Conservation (phyloP, 2,113 vertebrate genomes). For the Empidonax alnorum region DNA sequence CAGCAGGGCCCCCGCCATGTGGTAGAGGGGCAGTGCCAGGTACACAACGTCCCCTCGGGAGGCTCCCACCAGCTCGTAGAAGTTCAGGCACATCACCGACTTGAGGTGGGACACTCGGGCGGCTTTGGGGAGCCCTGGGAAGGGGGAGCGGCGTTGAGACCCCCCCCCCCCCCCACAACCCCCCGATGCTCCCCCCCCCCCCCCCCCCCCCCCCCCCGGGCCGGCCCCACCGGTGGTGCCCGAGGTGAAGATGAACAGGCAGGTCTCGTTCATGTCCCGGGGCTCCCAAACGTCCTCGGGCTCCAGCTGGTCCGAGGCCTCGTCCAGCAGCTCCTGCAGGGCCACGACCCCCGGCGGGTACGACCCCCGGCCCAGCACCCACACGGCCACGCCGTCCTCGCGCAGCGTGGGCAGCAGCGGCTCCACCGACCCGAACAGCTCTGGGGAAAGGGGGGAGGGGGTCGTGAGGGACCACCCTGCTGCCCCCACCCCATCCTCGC, state of each 20-base stretch:
- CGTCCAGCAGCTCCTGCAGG: conserved; percentile 45
- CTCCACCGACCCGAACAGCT: not conserved
- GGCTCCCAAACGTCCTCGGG: conserved; percentile 64
- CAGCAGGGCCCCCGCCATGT: conserved; percentile 88
- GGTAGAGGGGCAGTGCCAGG: conserved; percentile 87
- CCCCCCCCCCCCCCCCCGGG: not conserved
- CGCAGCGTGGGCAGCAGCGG: conserved; percentile 44
- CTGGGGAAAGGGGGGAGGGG: not conserved
- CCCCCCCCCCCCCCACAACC: too few species aligned
- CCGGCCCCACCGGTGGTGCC: conserved; percentile 70
- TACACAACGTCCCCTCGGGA: conserved; percentile 81
- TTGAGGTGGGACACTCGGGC: conserved; percentile 87
- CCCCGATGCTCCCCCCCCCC: too few species aligned
- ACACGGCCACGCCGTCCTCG: conserved; percentile 17
- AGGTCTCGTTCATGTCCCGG: conserved; percentile 57
- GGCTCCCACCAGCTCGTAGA: conserved; percentile 85
- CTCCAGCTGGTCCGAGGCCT: conserved; percentile 26
- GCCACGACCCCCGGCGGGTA: not conserved
- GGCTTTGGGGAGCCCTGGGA: conserved; percentile 84
- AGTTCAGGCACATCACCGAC: conserved; percentile 80
- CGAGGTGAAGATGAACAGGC: conserved; percentile 79
- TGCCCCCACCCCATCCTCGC: too few species aligned
- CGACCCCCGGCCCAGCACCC: conserved; percentile 57
- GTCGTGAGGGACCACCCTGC: too few species aligned
- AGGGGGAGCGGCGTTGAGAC: not conserved